Percentiles rank a stretch among this genome's conserved stretches.
Evolutionary conservation across 1,140 invertebrate species (phyloP).

Genomic region (Cardiocondyla obscurior): DNA sequence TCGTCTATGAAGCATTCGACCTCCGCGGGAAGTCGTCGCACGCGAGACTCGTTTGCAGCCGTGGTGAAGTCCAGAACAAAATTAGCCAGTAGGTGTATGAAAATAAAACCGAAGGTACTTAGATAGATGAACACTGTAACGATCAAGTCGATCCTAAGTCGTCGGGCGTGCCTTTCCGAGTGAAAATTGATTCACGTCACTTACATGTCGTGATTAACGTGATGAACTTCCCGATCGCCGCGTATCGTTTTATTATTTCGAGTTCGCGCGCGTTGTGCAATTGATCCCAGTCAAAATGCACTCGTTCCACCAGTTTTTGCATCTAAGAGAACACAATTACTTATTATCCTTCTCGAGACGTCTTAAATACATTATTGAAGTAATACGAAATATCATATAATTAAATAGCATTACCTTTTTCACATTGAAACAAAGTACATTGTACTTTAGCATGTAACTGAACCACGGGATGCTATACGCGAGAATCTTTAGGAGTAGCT

Average conservation of each 20-base stretch:
- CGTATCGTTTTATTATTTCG: slow-evolving; percentile 39
- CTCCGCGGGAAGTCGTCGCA: not conserved
- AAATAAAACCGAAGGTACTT: not conserved
- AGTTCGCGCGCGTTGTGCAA: slow-evolving; percentile 10
- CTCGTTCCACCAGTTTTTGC: not conserved
- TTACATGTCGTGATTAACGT: not conserved
- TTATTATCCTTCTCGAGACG: not conserved
- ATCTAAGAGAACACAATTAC: slow-evolving; percentile 6
- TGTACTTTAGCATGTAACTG: not conserved
- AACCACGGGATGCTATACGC: not conserved
- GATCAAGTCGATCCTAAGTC: not conserved
- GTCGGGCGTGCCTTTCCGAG: no score
- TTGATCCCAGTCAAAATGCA: slow-evolving; percentile 9
- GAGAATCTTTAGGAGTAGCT: slow-evolving; percentile 18
- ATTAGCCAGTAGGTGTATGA: not conserved
- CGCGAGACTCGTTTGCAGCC: not conserved
- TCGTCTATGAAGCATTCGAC: not conserved
- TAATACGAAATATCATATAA: no score
- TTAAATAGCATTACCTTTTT: not conserved
- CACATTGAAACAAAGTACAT: not conserved
- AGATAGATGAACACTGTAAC: slow-evolving; percentile 1
- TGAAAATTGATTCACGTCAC: not conserved
- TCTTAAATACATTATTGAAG: not conserved
- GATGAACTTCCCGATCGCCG: slow-evolving; percentile 2
- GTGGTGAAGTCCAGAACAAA: not conserved